Conservation (phyloP, 2,888 invertebrate genomes). For the Aquatica leii region DNA sequence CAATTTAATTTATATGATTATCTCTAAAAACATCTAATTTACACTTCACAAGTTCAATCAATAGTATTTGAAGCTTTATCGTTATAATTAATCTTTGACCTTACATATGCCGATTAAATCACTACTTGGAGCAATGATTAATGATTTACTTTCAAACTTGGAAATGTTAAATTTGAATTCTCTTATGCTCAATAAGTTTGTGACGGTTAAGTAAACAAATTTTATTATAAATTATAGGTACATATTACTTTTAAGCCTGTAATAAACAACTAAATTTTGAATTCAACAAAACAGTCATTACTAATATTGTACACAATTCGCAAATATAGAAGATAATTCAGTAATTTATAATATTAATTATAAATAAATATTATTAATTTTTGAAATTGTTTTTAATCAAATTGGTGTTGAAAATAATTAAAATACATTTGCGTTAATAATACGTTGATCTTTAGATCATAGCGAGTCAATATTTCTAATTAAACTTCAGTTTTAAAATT, state of each 20-base stretch:
- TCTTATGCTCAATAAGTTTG: conserved; percentile 13
- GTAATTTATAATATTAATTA: no score
- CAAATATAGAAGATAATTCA: no score
- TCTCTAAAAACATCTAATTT: background rate
- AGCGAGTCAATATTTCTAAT: no score
- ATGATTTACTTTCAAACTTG: conserved; percentile 17
- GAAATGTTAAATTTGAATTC: conserved; percentile 16
- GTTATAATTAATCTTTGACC: conserved; percentile 20
- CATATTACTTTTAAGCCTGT: background rate
- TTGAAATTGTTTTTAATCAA: no score
- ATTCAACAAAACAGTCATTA: no score
- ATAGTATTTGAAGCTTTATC: conserved; percentile 16
- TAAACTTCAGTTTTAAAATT: no score
- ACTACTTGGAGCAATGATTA: conserved; percentile 20
- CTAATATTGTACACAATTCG: no score
- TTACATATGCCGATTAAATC: conserved; percentile 21
- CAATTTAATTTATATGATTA: background rate
- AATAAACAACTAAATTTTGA: no score
- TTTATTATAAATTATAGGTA: background rate
- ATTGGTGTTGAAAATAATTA: no score
- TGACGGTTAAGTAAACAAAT: conserved; percentile 8
- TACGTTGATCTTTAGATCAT: no score
- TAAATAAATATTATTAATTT: no score
- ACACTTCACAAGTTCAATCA: conserved; percentile 12
- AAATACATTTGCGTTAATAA: no score